Evolutionary conservation across 2,113 vertebrate species (phyloP), one percentile per base, ranked within the genome.

Genomic region (Loxodonta africana): DNA sequence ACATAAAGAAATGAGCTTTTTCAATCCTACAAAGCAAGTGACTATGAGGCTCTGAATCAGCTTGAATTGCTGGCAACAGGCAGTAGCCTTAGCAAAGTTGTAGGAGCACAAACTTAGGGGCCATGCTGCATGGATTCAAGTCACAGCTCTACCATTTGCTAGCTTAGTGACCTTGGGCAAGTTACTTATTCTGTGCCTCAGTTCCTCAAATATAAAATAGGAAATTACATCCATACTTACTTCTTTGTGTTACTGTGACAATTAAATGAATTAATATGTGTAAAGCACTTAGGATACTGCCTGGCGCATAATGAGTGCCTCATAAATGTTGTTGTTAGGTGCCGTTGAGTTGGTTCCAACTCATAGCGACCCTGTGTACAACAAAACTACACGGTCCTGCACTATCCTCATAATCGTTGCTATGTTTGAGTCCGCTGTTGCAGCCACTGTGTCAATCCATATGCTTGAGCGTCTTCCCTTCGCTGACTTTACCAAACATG

Each of bases 181-280:
- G 87, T 48, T 25, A 77, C 44, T 44, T 33, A 44, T 37, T 71
- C 15, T 83, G 62, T 5, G 10, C 28, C 23, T 91, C 73, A 33
- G 60, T 63, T 89, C 51, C 83, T 91, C 88, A 76, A 83, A 51
- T 25, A 17, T 74, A 88, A 85, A 94, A 37, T 67, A 37, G n/a
- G 41, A n/a, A 83, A 21, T 87, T 77, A 90, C 25, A 62, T 30
- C 5, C 10, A 33, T 46, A 63, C 3, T 15, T 25, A 44, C 18
- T 63, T 81, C 57, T 76, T 80, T 82, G 69, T 88, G n/a, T 69
- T 73, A 57, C 28, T 94, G 67, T 53, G 37, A 94, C 51, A 76
- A 76, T 46, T 44, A 65, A 88, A 62, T 46, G n/a, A 77, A 67
- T 85, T 89, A 33, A 5, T 74, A 26, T 62, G 26, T 37, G 21